These are phyloP conservation scores for Aspidapion aeneum DNA, from an alignment of 2,888 invertebrate genomes.

Conservation along the genomic window DNA sequence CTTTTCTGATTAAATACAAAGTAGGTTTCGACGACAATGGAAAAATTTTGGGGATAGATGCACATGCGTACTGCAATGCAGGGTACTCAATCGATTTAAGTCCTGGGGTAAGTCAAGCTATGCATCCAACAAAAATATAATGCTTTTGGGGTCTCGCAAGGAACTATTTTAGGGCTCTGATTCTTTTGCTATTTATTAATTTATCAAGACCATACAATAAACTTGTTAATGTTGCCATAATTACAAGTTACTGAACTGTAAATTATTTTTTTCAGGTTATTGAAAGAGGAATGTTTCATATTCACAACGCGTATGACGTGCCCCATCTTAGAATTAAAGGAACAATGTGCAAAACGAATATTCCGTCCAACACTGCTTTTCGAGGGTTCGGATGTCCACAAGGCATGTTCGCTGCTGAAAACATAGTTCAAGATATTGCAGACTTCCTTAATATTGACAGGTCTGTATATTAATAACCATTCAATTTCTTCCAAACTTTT, in stretches of 20 bases:
- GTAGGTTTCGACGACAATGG: constrained; percentile 75
- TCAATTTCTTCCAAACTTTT: too few relatives aligned
- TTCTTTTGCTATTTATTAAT: too few relatives aligned
- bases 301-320: constrained; percentile 80
- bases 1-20: constrained; percentile 83
- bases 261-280: constrained; percentile 64
- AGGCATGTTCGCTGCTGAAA: constrained; percentile 83
- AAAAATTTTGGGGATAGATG: constrained; percentile 67
- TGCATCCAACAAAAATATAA: too few relatives aligned
- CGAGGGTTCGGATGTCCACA: constrained; percentile 91
- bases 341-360: constrained; percentile 80
- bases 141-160: too few relatives aligned
- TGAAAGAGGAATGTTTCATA: constrained; percentile 79
- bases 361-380: constrained; percentile 91
- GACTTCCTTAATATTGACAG: constrained; percentile 61
- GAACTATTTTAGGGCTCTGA: too few relatives aligned
- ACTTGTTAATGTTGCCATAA: too few relatives aligned
- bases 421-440: constrained; percentile 74
- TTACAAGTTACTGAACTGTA: too few relatives aligned
- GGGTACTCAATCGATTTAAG: constrained; percentile 85
- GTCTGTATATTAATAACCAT: too few relatives aligned
- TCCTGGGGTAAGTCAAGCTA: constrained; percentile 63
- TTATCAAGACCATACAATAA: too few relatives aligned
- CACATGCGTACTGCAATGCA: constrained; percentile 75
- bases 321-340: constrained; percentile 69